A percentile compares a stretch with the other conserved stretches of the same genome.
phyloP scores from a whole-genome alignment of 2,888 invertebrate genomes.

The Helleia helle region DNA sequence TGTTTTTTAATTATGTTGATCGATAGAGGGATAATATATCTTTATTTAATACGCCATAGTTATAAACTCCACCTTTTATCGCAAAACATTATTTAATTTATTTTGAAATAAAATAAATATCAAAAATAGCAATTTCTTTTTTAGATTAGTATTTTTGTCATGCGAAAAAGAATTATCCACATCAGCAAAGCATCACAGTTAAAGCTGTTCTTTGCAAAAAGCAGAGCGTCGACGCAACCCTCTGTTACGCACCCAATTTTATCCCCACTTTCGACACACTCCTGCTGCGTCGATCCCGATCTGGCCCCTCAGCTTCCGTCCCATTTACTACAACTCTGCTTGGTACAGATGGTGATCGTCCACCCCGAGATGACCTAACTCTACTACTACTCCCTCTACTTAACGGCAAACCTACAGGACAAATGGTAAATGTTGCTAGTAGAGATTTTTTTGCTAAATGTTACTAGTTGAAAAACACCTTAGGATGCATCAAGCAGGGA shows the following conservation, averaged over 20 bases:
- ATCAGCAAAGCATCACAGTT: conserved; percentile 15
- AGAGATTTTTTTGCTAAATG: conserved; percentile 20
- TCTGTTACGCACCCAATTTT: conserved; percentile 70
- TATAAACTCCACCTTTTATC: not conserved
- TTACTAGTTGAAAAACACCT: conserved; percentile 18
- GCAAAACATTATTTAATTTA: not conserved
- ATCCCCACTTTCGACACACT: conserved; percentile 70
- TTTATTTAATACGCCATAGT: not conserved
- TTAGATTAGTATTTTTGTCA: no score
- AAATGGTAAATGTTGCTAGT: conserved; percentile 35
- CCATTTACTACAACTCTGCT: conserved; percentile 40
- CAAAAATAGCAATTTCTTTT: no score
- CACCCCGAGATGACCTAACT: conserved; percentile 69
- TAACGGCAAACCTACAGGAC: conserved; percentile 77
- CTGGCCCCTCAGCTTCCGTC: conserved; percentile 38
- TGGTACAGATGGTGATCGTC: conserved; percentile 60
- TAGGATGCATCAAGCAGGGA: conserved; percentile 59
- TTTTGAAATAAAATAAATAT: no score
- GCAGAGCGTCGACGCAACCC: conserved; percentile 69
- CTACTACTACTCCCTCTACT: conserved; percentile 76
- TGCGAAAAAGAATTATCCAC: conserved; percentile 9
- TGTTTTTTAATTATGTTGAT: no score
- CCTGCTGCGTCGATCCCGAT: conserved; percentile 57
- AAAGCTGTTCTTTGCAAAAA: conserved; percentile 25
- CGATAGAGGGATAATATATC: no score